Percentiles rank a stretch among this genome's conserved stretches.
These are phyloP conservation scores for Schizotus pectinicornis DNA, from an alignment of 2,888 invertebrate species.

Conservation along the genomic window DNA sequence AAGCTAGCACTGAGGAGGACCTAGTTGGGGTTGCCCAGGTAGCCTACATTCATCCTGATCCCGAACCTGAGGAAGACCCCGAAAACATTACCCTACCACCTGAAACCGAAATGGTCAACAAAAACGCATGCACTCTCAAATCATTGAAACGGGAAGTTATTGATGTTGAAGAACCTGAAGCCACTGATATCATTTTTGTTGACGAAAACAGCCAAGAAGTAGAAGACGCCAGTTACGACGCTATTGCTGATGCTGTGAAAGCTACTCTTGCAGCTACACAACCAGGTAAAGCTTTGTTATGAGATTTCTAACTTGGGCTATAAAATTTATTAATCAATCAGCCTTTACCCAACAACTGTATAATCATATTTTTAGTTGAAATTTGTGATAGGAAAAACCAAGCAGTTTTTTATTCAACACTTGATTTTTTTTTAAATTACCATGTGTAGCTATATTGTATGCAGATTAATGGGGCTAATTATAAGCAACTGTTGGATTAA, in stretches of 20 bases:
- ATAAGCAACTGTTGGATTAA: no score
- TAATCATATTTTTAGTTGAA: no score
- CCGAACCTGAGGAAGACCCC: slow-evolving; percentile 54
- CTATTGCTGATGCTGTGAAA: slow-evolving; percentile 58
- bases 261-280: slow-evolving; percentile 53
- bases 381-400: no score
- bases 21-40: slow-evolving; percentile 55
- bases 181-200: slow-evolving; percentile 37
- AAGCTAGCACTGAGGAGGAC: slow-evolving; percentile 53
- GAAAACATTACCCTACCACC: slow-evolving; percentile 61
- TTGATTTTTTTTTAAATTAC: no score
- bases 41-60: slow-evolving; percentile 53
- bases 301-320: no score
- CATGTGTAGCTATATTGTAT: no score
- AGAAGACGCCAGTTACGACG: slow-evolving; percentile 54
- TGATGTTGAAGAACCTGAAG: slow-evolving; percentile 32
- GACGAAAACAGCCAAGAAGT: slow-evolving; percentile 45
- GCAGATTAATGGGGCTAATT: no score
- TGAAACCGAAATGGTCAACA: slow-evolving; percentile 51
- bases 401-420: no score
- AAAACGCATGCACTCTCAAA: slow-evolving; percentile 56
- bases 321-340: no score
- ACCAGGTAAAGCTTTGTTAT: slow-evolving; percentile 41
- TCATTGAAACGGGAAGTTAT: slow-evolving; percentile 47
- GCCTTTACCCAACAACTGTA: no score